Evolutionary conservation across 2,113 vertebrate genomes (phyloP).

Genomic region (Salvator merianae): DNA sequence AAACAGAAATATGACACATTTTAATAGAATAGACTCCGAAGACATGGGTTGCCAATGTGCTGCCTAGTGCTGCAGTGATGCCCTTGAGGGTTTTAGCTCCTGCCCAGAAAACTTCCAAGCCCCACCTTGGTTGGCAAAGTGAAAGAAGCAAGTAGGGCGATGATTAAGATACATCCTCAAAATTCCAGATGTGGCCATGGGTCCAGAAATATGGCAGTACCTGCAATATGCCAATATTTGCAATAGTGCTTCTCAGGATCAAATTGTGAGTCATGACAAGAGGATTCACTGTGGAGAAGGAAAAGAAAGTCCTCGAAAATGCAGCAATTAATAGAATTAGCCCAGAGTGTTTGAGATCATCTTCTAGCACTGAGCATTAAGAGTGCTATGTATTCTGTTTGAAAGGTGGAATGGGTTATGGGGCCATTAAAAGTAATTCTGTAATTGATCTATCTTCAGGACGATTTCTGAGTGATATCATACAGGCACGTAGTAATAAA

Average conservation of each 20-base stretch:
- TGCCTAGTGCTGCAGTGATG: too few relatives aligned
- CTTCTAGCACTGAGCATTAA: too few relatives aligned
- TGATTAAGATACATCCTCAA: too few relatives aligned
- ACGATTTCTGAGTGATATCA: not conserved
- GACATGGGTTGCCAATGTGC: not conserved
- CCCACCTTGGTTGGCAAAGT: too few relatives aligned
- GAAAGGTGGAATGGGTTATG: not conserved
- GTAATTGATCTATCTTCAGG: not conserved
- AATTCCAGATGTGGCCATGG: too few relatives aligned
- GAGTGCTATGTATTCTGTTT: too few relatives aligned
- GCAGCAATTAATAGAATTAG: too few relatives aligned
- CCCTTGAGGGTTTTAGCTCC: too few relatives aligned
- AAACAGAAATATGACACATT: not conserved
- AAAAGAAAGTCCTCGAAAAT: not conserved
- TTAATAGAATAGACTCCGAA: not conserved
- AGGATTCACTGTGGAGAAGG: not conserved
- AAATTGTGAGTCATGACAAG: not conserved
- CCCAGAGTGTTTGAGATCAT: not conserved
- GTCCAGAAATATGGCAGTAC: too few relatives aligned
- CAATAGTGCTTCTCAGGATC: not conserved
- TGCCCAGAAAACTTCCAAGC: too few relatives aligned
- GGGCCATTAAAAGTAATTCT: not conserved
- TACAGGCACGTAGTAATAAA: not conserved
- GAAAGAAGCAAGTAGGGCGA: too few relatives aligned
- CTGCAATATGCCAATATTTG: too few relatives aligned